A percentile compares a stretch with the other conserved stretches of the same genome.
Conservation (phyloP, 2,888 invertebrate genomes). For the Dynastes tityus region DNA sequence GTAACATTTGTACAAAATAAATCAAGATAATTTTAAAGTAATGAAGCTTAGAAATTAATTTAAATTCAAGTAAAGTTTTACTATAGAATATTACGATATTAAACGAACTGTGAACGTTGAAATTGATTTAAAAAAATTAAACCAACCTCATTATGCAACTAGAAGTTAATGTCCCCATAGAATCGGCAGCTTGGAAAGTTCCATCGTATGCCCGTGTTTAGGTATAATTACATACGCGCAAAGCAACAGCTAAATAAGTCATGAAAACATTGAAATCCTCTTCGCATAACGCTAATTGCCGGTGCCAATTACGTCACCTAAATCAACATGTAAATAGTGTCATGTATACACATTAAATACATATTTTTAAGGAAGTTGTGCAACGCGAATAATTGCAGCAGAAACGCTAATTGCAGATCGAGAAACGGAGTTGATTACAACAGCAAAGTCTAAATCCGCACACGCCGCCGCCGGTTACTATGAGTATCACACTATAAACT, state of each 20-base stretch:
- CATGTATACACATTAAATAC: not conserved
- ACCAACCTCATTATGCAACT: too few relatives aligned
- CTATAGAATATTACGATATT: too few relatives aligned
- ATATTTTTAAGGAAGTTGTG: slow-evolving; percentile 32
- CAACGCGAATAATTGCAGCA: slow-evolving; percentile 22
- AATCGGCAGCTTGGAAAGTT: too few relatives aligned
- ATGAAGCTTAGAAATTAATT: too few relatives aligned
- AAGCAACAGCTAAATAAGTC: slow-evolving; percentile 1
- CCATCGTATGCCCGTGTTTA: too few relatives aligned
- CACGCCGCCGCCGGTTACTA: not conserved
- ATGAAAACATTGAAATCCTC: slow-evolving; percentile 28
- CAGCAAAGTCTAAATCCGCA: not conserved
- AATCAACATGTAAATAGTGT: slow-evolving; percentile 5
- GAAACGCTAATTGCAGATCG: slow-evolving; percentile 6
- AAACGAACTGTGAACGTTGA: too few relatives aligned
- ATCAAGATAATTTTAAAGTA: too few relatives aligned
- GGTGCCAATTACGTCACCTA: slow-evolving; percentile 6
- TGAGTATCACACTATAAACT: not conserved
- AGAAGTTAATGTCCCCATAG: too few relatives aligned
- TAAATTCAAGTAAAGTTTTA: too few relatives aligned
- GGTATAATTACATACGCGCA: not conserved
- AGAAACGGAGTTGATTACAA: slow-evolving; percentile 2
- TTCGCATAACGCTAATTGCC: slow-evolving; percentile 21
- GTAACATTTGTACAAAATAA: too few relatives aligned
- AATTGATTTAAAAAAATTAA: too few relatives aligned